Conservation (phyloP, 2,888 invertebrate genomes). For the Pammene aurita region DNA sequence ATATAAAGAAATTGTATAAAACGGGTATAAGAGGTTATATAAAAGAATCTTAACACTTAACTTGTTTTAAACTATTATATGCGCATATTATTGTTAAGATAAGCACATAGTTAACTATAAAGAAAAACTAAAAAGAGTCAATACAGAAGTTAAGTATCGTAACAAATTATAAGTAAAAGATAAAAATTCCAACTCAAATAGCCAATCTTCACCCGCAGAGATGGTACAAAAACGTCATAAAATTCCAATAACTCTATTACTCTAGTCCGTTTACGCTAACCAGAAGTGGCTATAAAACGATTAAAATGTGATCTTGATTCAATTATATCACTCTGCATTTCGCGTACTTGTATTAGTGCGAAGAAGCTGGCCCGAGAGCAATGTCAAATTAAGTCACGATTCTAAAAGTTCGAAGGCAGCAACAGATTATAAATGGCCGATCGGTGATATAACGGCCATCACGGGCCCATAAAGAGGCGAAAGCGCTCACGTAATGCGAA, state of each 20-base stretch:
- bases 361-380: not conserved
- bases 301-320: not conserved
- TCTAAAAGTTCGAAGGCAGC: not conserved
- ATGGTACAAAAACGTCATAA: constrained; percentile 7
- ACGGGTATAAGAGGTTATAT: too few relatives aligned
- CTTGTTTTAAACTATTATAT: not conserved
- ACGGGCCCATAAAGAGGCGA: constrained; percentile 27
- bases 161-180: not conserved
- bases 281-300: not conserved
- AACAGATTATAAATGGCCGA: constrained; percentile 29
- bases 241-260: constrained; percentile 5
- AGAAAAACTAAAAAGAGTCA: not conserved
- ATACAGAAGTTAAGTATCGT: not conserved
- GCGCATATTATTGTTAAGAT: not conserved
- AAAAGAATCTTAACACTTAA: not conserved
- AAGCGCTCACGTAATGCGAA: constrained; percentile 39
- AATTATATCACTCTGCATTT: not conserved
- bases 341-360: not conserved
- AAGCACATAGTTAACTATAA: not conserved
- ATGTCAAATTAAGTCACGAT: not conserved
- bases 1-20: too few relatives aligned
- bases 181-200: not conserved
- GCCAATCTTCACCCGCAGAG: not conserved
- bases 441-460: constrained; percentile 32
- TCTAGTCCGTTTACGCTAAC: constrained; percentile 17